Conservation (phyloP, 2,797 vertebrate species). For the Melanotaenia nigrans region DNA sequence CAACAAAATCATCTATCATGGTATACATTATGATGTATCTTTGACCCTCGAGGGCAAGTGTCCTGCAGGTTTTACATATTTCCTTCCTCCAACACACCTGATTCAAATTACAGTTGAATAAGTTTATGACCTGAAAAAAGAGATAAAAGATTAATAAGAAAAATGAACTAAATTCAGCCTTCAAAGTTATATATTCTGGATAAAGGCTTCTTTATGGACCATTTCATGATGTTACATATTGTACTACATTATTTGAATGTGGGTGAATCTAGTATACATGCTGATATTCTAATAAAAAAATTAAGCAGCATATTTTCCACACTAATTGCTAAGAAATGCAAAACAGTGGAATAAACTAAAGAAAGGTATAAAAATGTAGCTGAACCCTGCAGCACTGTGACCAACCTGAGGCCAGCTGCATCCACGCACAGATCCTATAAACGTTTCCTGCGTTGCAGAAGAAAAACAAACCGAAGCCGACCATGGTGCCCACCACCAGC, state of each 20-base stretch:
- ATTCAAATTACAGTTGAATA: neutral
- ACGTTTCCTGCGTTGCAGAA: slow-evolving; percentile 94
- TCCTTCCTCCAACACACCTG: neutral
- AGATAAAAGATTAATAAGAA: neutral
- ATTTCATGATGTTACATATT: neutral
- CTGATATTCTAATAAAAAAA: neutral
- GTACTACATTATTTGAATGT: neutral
- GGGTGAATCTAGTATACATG: neutral
- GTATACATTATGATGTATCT: neutral
- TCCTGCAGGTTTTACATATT: neutral
- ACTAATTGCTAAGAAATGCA: neutral
- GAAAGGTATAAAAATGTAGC: neutral
- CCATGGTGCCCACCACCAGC: slow-evolving; percentile 91
- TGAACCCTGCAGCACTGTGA: neutral
- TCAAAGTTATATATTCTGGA: neutral
- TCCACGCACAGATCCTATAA: slow-evolving; percentile 96
- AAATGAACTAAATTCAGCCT: neutral
- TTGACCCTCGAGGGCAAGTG: neutral
- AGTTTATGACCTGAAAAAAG: neutral
- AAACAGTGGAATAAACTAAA: neutral
- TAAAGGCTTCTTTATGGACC: neutral
- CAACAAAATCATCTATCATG: neutral
- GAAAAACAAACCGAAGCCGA: slow-evolving; percentile 94
- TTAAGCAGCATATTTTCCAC: neutral
- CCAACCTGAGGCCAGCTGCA: slow-evolving; percentile 96